phyloP scores from a whole-genome alignment of 2,888 invertebrate genomes.

The Mactromeris polynyma region DNA sequence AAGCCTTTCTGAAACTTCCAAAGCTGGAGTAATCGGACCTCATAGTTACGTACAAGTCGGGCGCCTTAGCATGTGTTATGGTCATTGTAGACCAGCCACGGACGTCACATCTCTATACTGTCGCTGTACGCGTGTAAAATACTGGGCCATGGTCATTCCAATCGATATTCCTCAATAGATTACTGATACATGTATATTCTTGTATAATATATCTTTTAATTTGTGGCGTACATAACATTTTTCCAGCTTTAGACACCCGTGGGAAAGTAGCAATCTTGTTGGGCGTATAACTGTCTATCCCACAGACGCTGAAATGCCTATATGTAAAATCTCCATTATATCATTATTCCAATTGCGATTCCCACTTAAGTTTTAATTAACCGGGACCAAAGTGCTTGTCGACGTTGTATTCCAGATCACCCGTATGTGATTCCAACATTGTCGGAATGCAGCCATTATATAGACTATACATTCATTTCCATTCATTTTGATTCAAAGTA shows the following conservation, averaged over 20 bases:
- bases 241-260: not conserved
- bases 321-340: constrained; percentile 34
- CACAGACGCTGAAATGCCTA: constrained; percentile 7
- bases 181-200: no score
- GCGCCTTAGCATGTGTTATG: no score
- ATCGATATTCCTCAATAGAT: no score
- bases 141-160: no score
- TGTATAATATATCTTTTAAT: not conserved
- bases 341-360: constrained; percentile 29
- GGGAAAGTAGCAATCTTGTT: not conserved
- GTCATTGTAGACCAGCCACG: no score
- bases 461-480: not conserved
- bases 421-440: constrained; percentile 1
- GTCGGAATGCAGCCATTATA: not conserved
- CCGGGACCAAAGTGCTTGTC: constrained; percentile 19
- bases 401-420: not conserved
- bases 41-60: no score
- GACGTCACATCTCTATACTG: no score
- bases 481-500: not conserved
- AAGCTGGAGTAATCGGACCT: no score
- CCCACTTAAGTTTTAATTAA: constrained; percentile 38
- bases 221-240: not conserved
- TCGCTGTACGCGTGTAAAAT: no score
- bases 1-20: no score
- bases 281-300: not conserved